Evolutionary conservation across 1,140 invertebrate genomes (phyloP).

Genomic region (Nephotettix cincticeps): DNA sequence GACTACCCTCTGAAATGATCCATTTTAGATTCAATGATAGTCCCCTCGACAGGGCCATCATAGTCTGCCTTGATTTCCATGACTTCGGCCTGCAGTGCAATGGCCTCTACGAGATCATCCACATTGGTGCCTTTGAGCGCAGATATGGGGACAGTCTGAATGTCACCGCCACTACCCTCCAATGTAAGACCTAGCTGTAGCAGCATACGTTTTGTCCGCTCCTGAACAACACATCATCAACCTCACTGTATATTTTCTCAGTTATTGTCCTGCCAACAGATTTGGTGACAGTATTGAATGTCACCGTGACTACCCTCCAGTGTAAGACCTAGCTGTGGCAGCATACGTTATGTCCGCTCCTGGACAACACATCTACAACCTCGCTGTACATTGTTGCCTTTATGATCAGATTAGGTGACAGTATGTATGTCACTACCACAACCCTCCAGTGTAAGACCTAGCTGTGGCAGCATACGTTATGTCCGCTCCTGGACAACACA

Average conservation of each 20-base stretch:
- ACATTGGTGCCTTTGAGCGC: slow-evolving; percentile 84
- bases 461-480: slow-evolving; percentile 67
- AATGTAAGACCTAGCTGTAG: slow-evolving; percentile 74
- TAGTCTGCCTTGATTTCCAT: slow-evolving; percentile 83
- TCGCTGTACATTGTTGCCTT: slow-evolving; percentile 80
- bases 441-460: slow-evolving; percentile 84
- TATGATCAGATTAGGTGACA: slow-evolving; percentile 88
- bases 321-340: slow-evolving; percentile 74
- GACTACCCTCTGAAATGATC: slow-evolving; percentile 71
- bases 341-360: slow-evolving; percentile 71
- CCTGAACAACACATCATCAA: no score
- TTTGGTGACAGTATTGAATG: slow-evolving; percentile 84
- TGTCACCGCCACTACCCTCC: slow-evolving; percentile 89
- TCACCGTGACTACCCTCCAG: slow-evolving; percentile 92
- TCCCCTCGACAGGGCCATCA: slow-evolving; percentile 81
- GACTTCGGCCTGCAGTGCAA: slow-evolving; percentile 84
- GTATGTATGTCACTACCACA: slow-evolving; percentile 91
- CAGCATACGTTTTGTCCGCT: slow-evolving; percentile 72
- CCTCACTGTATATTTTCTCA: no score
- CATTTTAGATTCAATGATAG: slow-evolving; percentile 83
- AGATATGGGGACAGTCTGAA: slow-evolving; percentile 90
- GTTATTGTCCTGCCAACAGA: no score
- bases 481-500: slow-evolving; percentile 80
- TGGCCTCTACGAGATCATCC: slow-evolving; percentile 78
- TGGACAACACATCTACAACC: no score